phyloP scores from a whole-genome alignment of 2,113 vertebrate genomes.

The Hyla sarda region DNA sequence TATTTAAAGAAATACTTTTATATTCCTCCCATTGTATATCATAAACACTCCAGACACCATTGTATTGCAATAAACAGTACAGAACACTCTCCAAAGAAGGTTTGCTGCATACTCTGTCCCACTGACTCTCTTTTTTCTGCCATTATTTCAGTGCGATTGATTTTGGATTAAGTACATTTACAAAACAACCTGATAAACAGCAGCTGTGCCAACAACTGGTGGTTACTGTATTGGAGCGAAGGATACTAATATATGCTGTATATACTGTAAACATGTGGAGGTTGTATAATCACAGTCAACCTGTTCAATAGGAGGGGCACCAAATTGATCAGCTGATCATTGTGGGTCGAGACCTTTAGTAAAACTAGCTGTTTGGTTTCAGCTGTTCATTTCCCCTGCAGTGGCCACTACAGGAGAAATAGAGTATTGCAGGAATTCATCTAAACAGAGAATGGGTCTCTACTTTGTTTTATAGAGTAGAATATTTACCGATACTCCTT shows the following conservation, averaged over 20 bases:
- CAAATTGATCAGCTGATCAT: not conserved
- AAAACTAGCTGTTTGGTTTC: not conserved
- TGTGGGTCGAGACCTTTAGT: not conserved
- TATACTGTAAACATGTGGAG: not conserved
- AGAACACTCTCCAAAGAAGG: not conserved
- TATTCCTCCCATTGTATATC: conserved; percentile 38
- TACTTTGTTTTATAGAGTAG: no score
- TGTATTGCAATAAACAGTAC: not conserved
- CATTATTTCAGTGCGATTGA: conserved; percentile 34
- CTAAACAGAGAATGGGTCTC: not conserved
- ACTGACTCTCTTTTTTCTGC: not conserved
- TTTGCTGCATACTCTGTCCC: not conserved
- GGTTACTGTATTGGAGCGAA: conserved; percentile 6
- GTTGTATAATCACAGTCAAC: not conserved
- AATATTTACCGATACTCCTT: no score
- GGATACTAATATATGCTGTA: conserved; percentile 1
- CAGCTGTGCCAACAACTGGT: conserved; percentile 18
- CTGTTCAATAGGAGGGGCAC: not conserved
- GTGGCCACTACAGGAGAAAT: not conserved
- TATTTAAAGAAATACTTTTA: conserved; percentile 52
- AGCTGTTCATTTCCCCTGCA: not conserved
- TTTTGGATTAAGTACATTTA: conserved; percentile 42
- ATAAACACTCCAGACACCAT: conserved; percentile 38
- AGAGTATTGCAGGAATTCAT: conserved; percentile 6
- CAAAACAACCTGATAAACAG: conserved; percentile 32